Evolutionary conservation across 2,113 vertebrate species (phyloP), one percentile per base, ranked within the genome.

Genomic region (Oryzias curvinotus): DNA sequence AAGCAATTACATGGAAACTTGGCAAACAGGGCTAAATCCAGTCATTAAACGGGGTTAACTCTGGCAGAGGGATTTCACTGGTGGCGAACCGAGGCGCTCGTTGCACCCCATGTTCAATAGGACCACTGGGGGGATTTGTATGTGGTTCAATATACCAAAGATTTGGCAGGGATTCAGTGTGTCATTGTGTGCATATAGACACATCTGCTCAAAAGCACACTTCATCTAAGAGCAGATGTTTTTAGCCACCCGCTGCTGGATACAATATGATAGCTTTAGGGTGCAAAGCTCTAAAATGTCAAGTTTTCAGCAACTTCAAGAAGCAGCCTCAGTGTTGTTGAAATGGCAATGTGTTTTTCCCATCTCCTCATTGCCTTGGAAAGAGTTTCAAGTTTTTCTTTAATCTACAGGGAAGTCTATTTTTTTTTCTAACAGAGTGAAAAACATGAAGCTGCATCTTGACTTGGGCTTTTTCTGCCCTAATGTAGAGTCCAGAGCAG

Each of bases 1-100:
- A 85, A 88, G 77, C 61, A 85, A 90, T 90, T 90, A 90, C 88
- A 90, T 62, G 65, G 77, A 76, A 88, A 85, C 85, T 90, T 89
- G 88, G 84, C 89, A 89, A 77, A 74, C 50, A 43, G 73, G 53
- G 73, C 79, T 69, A 85, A 78, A 88, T 84, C 78, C 84, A 85
- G 80, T 72, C 80, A 89, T 88, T 88, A 86, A 88, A 88, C 82
- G 81, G 76, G 75, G 76, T 83, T 82, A 80, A 89, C 77, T 77
- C 78, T 73, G 81, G 78, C 84, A 81, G 63, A 77, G 84, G 73
- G 72, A 62, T 65, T 72, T 65, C 14, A 45, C 49, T 78, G 80
- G 80, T 81, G 52, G 72, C 2, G 45, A 66, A 70, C 81, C 62
- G 71, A 83, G 70, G 56, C 54, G 51, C 51, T 69, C 30, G 62